Conservation (phyloP, 1,140 invertebrate species). For the Orchesella cincta region DNA sequence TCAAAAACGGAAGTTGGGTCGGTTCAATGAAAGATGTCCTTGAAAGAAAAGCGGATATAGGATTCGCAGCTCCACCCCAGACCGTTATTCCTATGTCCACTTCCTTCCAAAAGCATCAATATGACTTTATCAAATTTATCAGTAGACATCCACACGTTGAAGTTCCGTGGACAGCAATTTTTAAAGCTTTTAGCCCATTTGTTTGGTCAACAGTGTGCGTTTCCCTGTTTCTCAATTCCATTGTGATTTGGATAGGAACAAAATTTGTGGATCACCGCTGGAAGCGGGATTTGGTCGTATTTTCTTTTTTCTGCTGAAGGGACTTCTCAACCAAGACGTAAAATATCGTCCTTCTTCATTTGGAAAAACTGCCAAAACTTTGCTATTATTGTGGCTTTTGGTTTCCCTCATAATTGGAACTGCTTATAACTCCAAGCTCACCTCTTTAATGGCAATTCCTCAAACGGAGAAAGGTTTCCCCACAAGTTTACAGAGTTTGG, state of each 20-base stretch:
- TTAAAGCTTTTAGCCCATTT: background rate
- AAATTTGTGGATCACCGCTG: no score
- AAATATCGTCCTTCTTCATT: background rate
- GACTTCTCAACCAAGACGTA: background rate
- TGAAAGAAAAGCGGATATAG: background rate
- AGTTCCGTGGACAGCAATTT: background rate
- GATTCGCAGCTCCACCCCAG: background rate
- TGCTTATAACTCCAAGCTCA: slow-evolving; percentile 18
- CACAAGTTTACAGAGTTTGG: background rate
- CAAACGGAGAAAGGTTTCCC: background rate
- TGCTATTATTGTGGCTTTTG: background rate
- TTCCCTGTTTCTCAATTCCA: background rate
- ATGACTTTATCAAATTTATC: slow-evolving; percentile 17
- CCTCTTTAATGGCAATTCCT: background rate
- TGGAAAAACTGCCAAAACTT: background rate
- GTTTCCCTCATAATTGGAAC: background rate
- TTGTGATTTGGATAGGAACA: background rate
- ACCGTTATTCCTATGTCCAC: background rate
- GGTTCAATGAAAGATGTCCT: slow-evolving; percentile 1
- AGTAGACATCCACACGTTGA: background rate
- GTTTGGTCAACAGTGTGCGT: background rate
- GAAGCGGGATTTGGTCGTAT: background rate
- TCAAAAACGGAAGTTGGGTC: background rate
- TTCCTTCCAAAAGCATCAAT: slow-evolving; percentile 1
- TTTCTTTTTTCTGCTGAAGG: background rate